Conservation (phyloP, 2,888 invertebrate species). For the Drosophila monieri region DNA sequence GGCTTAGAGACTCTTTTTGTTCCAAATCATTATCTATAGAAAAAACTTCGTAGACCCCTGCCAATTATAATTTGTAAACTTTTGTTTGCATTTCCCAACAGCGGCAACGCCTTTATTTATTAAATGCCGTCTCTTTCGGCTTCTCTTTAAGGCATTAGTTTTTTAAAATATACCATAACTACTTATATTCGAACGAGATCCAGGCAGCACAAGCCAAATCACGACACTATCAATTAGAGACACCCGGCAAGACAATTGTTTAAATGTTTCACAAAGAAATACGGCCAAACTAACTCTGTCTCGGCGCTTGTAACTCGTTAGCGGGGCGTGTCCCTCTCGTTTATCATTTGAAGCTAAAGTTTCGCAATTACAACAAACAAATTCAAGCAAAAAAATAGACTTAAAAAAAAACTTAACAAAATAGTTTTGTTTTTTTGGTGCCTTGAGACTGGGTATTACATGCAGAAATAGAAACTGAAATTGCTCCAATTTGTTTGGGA, state of each 20-base stretch:
- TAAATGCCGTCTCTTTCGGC: slow-evolving; percentile 28
- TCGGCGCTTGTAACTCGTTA: slow-evolving; percentile 59
- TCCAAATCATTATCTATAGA: background rate
- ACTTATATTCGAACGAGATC: slow-evolving; percentile 10
- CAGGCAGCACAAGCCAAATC: slow-evolving; percentile 49
- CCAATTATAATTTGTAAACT: slow-evolving; percentile 36
- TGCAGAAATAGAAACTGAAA: slow-evolving; percentile 46
- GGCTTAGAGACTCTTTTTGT: background rate
- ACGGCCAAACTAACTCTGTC: slow-evolving; percentile 41
- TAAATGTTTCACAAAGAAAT: slow-evolving; percentile 48
- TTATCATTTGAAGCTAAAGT: slow-evolving; percentile 61
- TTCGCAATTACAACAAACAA: slow-evolving; percentile 62
- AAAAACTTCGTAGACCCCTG: slow-evolving; percentile 15
- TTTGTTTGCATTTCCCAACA: slow-evolving; percentile 37
- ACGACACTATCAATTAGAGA: slow-evolving; percentile 77
- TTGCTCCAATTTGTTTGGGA: slow-evolving; percentile 70
- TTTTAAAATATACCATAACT: background rate
- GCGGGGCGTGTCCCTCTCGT: slow-evolving; percentile 70
- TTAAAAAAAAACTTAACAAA: slow-evolving; percentile 21
- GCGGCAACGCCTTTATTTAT: slow-evolving; percentile 41
- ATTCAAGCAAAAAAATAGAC: background rate
- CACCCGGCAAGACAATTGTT: slow-evolving; percentile 69
- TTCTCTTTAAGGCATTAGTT: slow-evolving; percentile 2
- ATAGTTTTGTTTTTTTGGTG: slow-evolving; percentile 34
- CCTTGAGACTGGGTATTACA: slow-evolving; percentile 49